Evolutionary conservation across 2,113 vertebrate genomes (phyloP), one percentile per base, ranked within the genome.

Genomic region (Ochotona curzoniae): DNA sequence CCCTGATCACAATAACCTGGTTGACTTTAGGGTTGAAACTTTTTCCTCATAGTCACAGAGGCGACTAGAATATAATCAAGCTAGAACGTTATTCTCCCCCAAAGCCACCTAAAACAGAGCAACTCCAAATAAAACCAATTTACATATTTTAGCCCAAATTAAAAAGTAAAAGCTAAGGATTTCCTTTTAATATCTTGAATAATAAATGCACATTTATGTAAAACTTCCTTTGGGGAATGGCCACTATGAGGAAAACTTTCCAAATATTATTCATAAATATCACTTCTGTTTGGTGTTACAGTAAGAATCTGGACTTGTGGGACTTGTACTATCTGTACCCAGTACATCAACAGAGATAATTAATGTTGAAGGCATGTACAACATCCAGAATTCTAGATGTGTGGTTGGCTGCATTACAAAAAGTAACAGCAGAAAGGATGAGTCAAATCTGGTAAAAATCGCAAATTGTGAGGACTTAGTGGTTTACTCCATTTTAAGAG

Each of bases 81-180:
- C 69, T 85, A 92, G 85, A 94, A 91, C 90, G 4, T 82, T 96
- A 92, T 95, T 95, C 93, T 96, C 95, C 95, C 94, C 95, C 88
- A 97, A 97, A 95, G 96, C 87, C 94, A 95, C 84, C 93, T 97
- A 97, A 97, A 96, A 93, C 90, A 94, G 89, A 97, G 30, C 60
- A 95, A 95, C 81, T 95, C 89, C 94, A 96, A 95, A 96, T 96
- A 96, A 97, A 96, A 83, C 28, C 87, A 95, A 96, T 96, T 91
- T 96, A 94, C 82, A 97, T 95, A 97, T 96, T 94, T 95, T 95
- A 96, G 63, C 60, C 54, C 90, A 97, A 97, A 97, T 96, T 96
- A 96, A 93, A 97, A 96, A 95, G 79, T 93, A 96, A 96, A 94
- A 96, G 95, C 96, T 93, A 96, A 94, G 61, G 85, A 95, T 93